Base-by-base conservation (phyloP, 1,140 invertebrate genomes). In the Agrypnia vestita region DNA sequence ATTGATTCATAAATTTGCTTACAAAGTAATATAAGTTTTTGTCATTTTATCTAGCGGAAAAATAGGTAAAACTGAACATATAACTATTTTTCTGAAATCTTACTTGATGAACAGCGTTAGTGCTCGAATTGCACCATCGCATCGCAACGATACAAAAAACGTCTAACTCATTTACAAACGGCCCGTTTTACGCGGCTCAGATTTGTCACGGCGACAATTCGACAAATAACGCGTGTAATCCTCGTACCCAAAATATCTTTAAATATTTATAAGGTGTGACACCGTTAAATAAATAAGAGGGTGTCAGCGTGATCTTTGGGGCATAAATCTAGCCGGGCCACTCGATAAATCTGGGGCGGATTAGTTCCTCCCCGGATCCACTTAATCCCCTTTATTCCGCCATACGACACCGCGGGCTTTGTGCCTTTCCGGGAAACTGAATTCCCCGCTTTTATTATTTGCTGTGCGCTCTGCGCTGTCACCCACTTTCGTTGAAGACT, bases 251-350 rank as follows among this genome's bases (percentile, higher is more conserved):
- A 81, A 81, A 81, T 81, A 81, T 72, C 75, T 74, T 81, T 62
- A 77, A 81, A 81, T 81, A 81, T 81, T 81, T 81, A 78, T 81
- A 77, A 80, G 64, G 73, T 35, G 61, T 55, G 64, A 78, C 80
- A 62, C 69, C 21, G 47, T 62, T 43, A 49, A 55, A 81, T 78
- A 78, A 77, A 81, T 77, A 81, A 78, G 64, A 81, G 67, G 47
- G 53, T 49, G 80, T 81, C 75, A 73, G 19, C 25, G 25, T 78
- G 80, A 81, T 74, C 76, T 55, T 44, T 64, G 49, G 49, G 21
- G 25, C 47, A 80, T 82, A 82, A 82, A 82, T 82, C 78, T 79
- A 44, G 1, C 12, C 21, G 11, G 76, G 69, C 19, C n/a, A 49
- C 15, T 25, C 61, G n/a, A 82, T 82, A 82, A 82, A 82, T 82